A percentile compares a stretch with the other conserved stretches of the same genome.
phyloP scores from a whole-genome alignment of 2,888 invertebrate species.

The Stenoptilia bipunctidactyla region DNA sequence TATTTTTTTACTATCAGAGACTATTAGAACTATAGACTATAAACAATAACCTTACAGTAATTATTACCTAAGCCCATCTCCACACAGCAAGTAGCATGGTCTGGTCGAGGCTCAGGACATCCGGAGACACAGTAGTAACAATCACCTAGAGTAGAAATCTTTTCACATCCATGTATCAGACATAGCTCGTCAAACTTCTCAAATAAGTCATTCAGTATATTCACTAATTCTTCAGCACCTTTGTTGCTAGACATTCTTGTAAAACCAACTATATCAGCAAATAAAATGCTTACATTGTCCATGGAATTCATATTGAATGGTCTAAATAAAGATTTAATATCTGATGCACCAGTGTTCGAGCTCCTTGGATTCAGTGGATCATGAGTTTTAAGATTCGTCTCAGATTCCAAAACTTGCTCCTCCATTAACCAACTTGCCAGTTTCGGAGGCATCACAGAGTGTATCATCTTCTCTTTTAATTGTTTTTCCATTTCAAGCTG shows the following conservation, averaged over 20 bases:
- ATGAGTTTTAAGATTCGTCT: slow-evolving; percentile 65
- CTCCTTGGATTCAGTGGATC: slow-evolving; percentile 52
- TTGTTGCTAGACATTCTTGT: slow-evolving; percentile 98
- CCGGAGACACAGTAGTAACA: slow-evolving; percentile 96
- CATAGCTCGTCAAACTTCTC: slow-evolving; percentile 95
- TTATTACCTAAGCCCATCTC: slow-evolving; percentile 95
- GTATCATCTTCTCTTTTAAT: slow-evolving; percentile 96
- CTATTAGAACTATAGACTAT: no score
- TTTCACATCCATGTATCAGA: slow-evolving; percentile 90
- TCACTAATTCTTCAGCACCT: slow-evolving; percentile 95
- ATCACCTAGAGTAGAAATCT: slow-evolving; percentile 95
- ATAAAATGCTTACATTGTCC: slow-evolving; percentile 96
- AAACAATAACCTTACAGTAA: no score
- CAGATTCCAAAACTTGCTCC: slow-evolving; percentile 75
- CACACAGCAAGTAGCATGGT: slow-evolving; percentile 95
- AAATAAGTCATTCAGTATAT: slow-evolving; percentile 95
- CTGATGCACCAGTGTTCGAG: slow-evolving; percentile 71
- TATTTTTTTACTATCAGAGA: no score
- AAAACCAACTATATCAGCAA: slow-evolving; percentile 98
- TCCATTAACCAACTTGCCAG: slow-evolving; percentile 89
- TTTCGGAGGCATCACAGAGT: slow-evolving; percentile 96
- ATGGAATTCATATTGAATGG: slow-evolving; percentile 98
- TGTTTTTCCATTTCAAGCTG: slow-evolving; percentile 95
- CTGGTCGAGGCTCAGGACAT: slow-evolving; percentile 91
- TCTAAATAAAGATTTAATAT: slow-evolving; percentile 87